Conservation (phyloP, 2,888 invertebrate genomes). For the Meteorus colon region DNA sequence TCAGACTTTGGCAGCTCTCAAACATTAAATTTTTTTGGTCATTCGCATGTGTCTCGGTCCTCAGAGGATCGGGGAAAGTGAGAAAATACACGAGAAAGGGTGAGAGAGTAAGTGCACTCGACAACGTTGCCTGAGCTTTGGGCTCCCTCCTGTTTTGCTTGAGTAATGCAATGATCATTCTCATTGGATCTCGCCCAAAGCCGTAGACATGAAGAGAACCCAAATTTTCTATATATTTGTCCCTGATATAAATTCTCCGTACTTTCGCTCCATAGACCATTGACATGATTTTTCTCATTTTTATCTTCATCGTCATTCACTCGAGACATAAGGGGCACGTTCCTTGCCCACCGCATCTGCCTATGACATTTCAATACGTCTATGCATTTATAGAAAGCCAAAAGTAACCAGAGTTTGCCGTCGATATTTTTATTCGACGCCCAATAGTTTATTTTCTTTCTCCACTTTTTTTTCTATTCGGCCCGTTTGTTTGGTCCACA, state of each 20-base stretch:
- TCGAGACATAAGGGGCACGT: background rate
- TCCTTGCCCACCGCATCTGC: slow-evolving; percentile 45
- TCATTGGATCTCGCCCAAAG: slow-evolving; percentile 63
- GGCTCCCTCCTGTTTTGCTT: slow-evolving; percentile 50
- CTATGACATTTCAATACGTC: slow-evolving; percentile 54
- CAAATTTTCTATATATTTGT: slow-evolving; percentile 12
- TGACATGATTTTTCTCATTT: slow-evolving; percentile 9
- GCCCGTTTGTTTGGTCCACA: background rate
- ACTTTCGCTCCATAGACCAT: too few species aligned
- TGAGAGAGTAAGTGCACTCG: too few species aligned
- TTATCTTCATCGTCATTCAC: slow-evolving; percentile 18
- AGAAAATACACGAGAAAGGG: too few species aligned
- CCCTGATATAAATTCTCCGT: slow-evolving; percentile 15
- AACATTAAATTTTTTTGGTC: slow-evolving; percentile 47
- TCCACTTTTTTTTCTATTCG: background rate
- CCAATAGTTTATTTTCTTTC: slow-evolving; percentile 31
- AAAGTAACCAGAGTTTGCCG: slow-evolving; percentile 44
- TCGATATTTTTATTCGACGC: slow-evolving; percentile 42
- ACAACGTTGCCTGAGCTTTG: slow-evolving; percentile 51
- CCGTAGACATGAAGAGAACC: background rate
- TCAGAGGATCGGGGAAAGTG: background rate
- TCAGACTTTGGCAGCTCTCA: slow-evolving; percentile 50
- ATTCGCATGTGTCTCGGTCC: slow-evolving; percentile 36
- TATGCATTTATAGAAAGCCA: slow-evolving; percentile 40
- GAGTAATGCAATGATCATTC: slow-evolving; percentile 64